Evolutionary conservation across 1,140 invertebrate genomes (phyloP).

Genomic region (Dreissena rostriformis): DNA sequence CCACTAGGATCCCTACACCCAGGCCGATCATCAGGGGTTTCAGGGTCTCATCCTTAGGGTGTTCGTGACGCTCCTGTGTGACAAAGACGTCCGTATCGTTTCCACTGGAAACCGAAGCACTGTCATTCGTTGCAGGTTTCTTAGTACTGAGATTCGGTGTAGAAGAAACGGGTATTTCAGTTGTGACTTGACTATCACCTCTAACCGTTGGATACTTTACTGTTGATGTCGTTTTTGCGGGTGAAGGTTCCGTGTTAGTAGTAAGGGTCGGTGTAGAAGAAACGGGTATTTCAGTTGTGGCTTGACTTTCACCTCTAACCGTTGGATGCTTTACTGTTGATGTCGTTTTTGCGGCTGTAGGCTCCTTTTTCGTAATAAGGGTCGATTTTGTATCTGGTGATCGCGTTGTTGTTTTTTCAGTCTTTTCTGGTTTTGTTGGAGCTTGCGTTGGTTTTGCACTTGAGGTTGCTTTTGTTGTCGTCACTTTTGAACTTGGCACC

Average conservation of each 20-base stretch:
- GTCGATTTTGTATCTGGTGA: neutral
- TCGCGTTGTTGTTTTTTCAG: neutral
- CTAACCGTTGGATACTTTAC: neutral
- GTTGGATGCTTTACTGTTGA: neutral
- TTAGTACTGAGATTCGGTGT: neutral
- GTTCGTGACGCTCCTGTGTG: slow-evolving; percentile 2
- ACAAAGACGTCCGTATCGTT: neutral
- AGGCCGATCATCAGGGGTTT: slow-evolving; percentile 54
- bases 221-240: neutral
- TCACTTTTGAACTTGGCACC: neutral
- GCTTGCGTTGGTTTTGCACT: neutral
- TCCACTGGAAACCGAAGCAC: neutral
- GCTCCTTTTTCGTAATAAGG: neutral
- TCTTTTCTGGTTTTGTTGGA: neutral
- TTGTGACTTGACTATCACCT: neutral
- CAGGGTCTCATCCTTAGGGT: slow-evolving; percentile 40
- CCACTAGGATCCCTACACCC: slow-evolving; percentile 37
- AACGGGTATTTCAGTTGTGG: too few relatives aligned
- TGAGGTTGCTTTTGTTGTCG: neutral
- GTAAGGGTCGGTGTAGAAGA: too few relatives aligned
- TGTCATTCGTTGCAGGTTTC: neutral
- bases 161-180: neutral
- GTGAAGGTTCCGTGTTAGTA: neutral
- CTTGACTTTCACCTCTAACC: too few relatives aligned
- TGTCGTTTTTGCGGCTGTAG: neutral